Base-by-base conservation (phyloP, 2,888 invertebrate species). In the Sinodicranocentrus sp. region DNA sequence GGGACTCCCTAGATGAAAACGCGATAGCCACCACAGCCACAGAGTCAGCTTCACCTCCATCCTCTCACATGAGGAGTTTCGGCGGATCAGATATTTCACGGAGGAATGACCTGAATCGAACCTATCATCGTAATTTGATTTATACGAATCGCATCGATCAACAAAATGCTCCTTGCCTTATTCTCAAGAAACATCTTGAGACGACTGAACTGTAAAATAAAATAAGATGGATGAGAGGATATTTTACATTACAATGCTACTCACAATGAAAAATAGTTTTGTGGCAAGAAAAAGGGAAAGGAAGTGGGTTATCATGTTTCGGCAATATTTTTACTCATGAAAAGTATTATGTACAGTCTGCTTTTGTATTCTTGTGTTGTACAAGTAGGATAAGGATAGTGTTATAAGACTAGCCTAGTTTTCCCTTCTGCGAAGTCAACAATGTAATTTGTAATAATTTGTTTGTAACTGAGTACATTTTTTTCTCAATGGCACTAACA, bases 1-100 rank as follows among this genome's bases (percentile, higher is more conserved):
- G 95, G 28, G 96, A 96, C 90, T 97, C 97, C 0, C 91, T 97
- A 83, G 97, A 97, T 90, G 97, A 97, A 90, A 97, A 97, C 90
- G 96, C 92, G 68, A 85, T 83, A 15, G 83, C 75, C 10, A 91
- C 91, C 43, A 80, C 80, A 17, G 91, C 90, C 84, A 91, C 91
- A 70, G 91, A 91, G 67, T 90, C 89, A 57, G 90, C 90, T 87
- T 91, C 91, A 83, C 91, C 91, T 82, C 90, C 89, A 17, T 88
- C 88, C 2, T 88, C 88, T 17, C 89, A 88, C 70, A 87, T 89
- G 88, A 84, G 89, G 61, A 88, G 88, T 78, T 89, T 89, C 75
- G 85, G 88, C 21, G 89, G 89, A 2, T 87, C 87, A 2, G 88
- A 89, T 67, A 80, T 85, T 39, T 79, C 85, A 57, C 82, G 87